Evolutionary conservation across 2,888 invertebrate species (phyloP), one percentile per base, ranked within the genome.

Genomic region (Tanytarsus gracilentus): DNA sequence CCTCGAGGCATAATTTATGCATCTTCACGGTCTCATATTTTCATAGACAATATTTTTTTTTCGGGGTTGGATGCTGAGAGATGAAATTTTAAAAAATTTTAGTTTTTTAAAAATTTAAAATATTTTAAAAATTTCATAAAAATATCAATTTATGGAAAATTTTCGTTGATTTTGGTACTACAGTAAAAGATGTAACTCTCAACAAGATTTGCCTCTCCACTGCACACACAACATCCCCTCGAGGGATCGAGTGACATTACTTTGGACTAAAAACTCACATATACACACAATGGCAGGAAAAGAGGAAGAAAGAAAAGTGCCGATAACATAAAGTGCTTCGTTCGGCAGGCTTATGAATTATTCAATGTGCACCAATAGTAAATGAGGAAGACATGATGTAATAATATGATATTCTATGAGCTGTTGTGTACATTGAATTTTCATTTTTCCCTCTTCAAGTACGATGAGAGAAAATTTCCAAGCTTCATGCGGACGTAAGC

Each of bases 311-410:
- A 21, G 2, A 40, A 21, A 18, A 40, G 40, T 18, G 9, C 16
- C 40, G 9, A 8, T 21, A 40, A 18, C 40, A 16, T 21, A n/a
- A n/a, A n/a, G n/a, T n/a, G n/a, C n/a, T n/a, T n/a, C n/a, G n/a
- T n/a, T n/a, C n/a, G n/a, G n/a, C n/a, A n/a, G 14, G n/a, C 50
- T 50, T 50, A 55, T 55, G 55, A 55, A 55, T 55, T 55, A 55
- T 55, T 55, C 55, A 55, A 50, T 50, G 39, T 25, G 36, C 36
- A 55, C 30, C 23, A 55, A 36, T 36, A 55, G 55, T 55, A 55
- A 40, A 55, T 55, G 55, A 55, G 55, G 39, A 18, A 21, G 55
- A 55, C 55, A 55, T 55, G 55, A 55, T 55, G 55, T 55, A 55
- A 55, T 55, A 55, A 55, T 55, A 55, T 55, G 39, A 55, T 55